Base-by-base conservation (phyloP, 2,797 vertebrate species). In the Odontamblyopus lacepedii region DNA sequence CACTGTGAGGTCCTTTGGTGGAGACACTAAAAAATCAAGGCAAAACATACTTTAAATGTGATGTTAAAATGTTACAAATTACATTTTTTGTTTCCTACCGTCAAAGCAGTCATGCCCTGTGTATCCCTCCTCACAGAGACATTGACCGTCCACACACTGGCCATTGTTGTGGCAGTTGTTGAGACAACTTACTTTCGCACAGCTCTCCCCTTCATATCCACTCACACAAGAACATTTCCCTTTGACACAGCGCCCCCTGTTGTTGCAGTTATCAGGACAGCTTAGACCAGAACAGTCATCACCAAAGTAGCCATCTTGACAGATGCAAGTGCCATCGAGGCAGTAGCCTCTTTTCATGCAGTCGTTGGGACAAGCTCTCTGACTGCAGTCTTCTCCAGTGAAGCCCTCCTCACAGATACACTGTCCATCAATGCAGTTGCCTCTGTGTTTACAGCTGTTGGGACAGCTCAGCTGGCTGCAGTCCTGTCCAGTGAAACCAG, bases 381-480 rank as follows among this genome's bases (percentile, higher is more conserved):
- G 85, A 0, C 93, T 38, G 0, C 98, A 99, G 92, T 97, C 95
- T 0, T 94, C 89, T 0, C 96, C 95, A 0, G 62, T 51, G 84
- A 95, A 97, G 11, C 94, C 95, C 0, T 96, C 92, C 0, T 97
- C 89, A 0, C 98, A 99, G 5, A 95, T 70, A 0, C 98, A 99
- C 78, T 84, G 93, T 0, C 97, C 98, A 0, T 93, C 90, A 0
- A 94, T 9, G 0, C 98, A 99, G 1, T 41, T 92, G 0, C 98
- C 98, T 0, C 87, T 94, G 61, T 69, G 63, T 38, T 75, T 78
- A 75, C 98, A 99, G 87, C 95, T 91, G 0, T 59, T 78, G 0
- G 95, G 96, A 61, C 98, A 99, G 5, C 94, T 93, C 67, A 93
- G 85, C 12, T 95, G 91, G 0, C 91, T 75, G 2, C 98, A 99